Percentiles rank a stretch among this genome's conserved stretches.
Conservation (phyloP, 2,113 vertebrate species). For the Panurus biarmicus region DNA sequence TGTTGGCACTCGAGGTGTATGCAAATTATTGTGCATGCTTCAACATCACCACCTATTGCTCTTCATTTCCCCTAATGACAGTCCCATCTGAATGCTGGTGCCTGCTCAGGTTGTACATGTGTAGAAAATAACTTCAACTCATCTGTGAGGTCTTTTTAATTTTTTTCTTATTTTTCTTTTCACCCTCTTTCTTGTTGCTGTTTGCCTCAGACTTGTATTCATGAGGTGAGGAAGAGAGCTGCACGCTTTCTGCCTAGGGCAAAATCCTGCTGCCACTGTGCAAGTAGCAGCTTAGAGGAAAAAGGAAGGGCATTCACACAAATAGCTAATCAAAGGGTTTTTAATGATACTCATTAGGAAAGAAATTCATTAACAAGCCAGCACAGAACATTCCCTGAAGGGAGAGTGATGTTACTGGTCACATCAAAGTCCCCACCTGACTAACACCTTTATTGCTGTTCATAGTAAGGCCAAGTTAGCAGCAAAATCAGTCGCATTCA, state of each 20-base stretch:
- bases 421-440: slow-evolving; percentile 49
- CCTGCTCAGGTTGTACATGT: not conserved
- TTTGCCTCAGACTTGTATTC: not conserved
- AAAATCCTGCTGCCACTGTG: not conserved
- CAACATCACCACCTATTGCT: slow-evolving; percentile 26
- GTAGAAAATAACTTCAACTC: not conserved
- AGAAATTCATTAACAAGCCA: slow-evolving; percentile 67
- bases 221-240: not conserved
- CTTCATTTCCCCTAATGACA: slow-evolving; percentile 37
- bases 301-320: slow-evolving; percentile 61
- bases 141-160: not conserved
- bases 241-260: not conserved
- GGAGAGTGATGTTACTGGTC: slow-evolving; percentile 50
- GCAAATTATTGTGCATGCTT: slow-evolving; percentile 33
- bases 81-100: not conserved
- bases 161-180: not conserved
- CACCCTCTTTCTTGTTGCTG: not conserved
- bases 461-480: slow-evolving; percentile 55
- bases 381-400: slow-evolving; percentile 62
- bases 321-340: slow-evolving; percentile 63
- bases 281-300: slow-evolving; percentile 3
- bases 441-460: slow-evolving; percentile 62
- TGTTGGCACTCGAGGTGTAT: not conserved
- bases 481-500: slow-evolving; percentile 42
- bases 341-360: slow-evolving; percentile 65